A percentile compares a stretch with the other conserved stretches of the same genome.
phyloP scores from a whole-genome alignment of 2,888 invertebrate species.

The Prionchulus punctatus region DNA sequence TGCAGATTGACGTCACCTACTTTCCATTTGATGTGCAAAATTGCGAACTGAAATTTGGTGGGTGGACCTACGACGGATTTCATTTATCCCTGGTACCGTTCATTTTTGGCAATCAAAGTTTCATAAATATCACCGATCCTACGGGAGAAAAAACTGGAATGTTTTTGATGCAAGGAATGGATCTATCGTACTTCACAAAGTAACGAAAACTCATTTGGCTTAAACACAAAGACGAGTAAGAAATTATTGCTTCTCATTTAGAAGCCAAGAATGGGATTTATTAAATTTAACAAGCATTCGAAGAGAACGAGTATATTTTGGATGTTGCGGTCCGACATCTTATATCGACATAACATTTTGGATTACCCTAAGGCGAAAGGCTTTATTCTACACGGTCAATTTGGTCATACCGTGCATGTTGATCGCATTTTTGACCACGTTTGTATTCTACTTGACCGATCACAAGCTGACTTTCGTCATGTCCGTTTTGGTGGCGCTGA shows the following conservation, averaged over 20 bases:
- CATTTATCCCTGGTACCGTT: not conserved
- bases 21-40: constrained; percentile 25
- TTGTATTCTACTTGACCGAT: constrained; percentile 6
- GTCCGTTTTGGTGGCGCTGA: too few relatives aligned
- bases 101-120: not conserved
- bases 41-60: constrained; percentile 9
- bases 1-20: constrained; percentile 30
- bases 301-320: constrained; percentile 27
- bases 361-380: constrained; percentile 25
- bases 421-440: constrained; percentile 15
- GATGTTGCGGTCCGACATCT: constrained; percentile 28
- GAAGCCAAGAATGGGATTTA: constrained; percentile 30
- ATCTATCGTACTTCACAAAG: constrained; percentile 26
- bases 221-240: not conserved
- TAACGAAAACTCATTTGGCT: not conserved
- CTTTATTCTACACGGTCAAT: constrained; percentile 29
- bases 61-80: constrained; percentile 5
- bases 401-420: constrained; percentile 23
- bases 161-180: constrained; percentile 28
- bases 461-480: too few relatives aligned
- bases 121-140: not conserved
- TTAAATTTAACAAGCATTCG: constrained; percentile 23
- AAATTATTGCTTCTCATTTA: too few relatives aligned
- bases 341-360: constrained; percentile 30
- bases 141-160: not conserved